Conservation (phyloP, 2,888 invertebrate genomes). For the Cataglyphis albicans region DNA sequence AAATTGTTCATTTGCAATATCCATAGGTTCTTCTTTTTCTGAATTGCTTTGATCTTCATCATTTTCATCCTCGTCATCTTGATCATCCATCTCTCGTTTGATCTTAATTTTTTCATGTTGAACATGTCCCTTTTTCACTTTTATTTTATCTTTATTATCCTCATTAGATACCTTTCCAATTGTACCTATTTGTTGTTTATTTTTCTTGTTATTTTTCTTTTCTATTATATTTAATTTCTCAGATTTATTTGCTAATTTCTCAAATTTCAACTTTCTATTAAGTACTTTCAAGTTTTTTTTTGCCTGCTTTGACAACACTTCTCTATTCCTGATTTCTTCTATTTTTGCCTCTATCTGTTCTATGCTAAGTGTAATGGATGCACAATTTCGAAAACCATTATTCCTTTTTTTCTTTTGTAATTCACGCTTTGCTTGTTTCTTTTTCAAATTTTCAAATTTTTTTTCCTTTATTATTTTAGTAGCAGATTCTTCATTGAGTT, state of each 20-base stretch:
- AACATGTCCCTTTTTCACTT: slow-evolving; percentile 32
- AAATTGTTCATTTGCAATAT: slow-evolving; percentile 5
- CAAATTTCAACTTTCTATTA: slow-evolving; percentile 71
- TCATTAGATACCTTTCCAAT: neutral
- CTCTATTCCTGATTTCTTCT: slow-evolving; percentile 69
- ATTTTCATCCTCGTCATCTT: slow-evolving; percentile 18
- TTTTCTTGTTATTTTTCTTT: slow-evolving; percentile 31
- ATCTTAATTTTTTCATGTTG: slow-evolving; percentile 6
- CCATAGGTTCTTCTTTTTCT: slow-evolving; percentile 6
- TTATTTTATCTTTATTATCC: neutral
- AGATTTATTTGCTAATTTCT: slow-evolving; percentile 28
- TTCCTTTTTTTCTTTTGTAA: neutral
- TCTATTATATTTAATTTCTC: slow-evolving; percentile 32
- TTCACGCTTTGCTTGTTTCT: neutral
- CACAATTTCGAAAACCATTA: neutral
- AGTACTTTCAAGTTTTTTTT: slow-evolving; percentile 71
- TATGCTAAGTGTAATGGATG: slow-evolving; percentile 12
- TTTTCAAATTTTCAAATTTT: neutral
- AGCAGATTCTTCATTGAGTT: neutral
- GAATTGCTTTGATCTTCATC: neutral
- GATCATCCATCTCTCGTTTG: slow-evolving; percentile 32
- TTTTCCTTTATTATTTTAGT: slow-evolving; percentile 34
- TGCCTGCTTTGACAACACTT: slow-evolving; percentile 74
- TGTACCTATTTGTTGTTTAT: neutral
- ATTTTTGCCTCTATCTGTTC: slow-evolving; percentile 74